phyloP scores from a whole-genome alignment of 2,888 invertebrate species.

The Habrosyne pyritoides region DNA sequence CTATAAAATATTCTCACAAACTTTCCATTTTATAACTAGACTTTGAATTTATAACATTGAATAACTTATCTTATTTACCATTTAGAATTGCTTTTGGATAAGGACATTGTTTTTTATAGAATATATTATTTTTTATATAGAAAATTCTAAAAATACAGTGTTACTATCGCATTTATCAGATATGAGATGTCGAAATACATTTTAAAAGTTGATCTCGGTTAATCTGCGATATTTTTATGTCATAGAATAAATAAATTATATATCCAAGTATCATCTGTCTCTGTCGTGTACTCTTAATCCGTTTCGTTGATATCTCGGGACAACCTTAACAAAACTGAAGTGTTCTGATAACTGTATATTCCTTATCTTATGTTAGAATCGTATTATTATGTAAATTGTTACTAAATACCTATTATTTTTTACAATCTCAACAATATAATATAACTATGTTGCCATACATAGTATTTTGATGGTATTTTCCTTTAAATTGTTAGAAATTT shows the following conservation, averaged over 20 bases:
- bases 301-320: background rate
- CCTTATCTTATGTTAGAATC: background rate
- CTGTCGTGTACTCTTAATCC: background rate
- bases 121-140: conserved; percentile 17
- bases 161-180: background rate
- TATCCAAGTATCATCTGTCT: background rate
- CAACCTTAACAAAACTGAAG: background rate
- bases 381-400: background rate
- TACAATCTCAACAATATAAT: background rate
- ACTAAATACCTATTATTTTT: background rate
- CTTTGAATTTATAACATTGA: no score
- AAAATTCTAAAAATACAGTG: conserved; percentile 16
- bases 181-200: conserved; percentile 6
- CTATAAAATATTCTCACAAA: no score
- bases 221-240: conserved; percentile 2
- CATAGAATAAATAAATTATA: background rate
- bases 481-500: background rate
- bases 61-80: conserved; percentile 23
- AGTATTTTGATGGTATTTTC: background rate
- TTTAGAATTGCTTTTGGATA: background rate
- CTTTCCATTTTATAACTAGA: no score
- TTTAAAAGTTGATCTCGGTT: conserved; percentile 3
- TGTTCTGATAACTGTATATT: background rate
- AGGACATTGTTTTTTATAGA: background rate
- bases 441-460: background rate